These are phyloP conservation scores for Tragelaphus buxtoni DNA, from an alignment of 2,113 vertebrate species.

Conservation along the genomic window DNA sequence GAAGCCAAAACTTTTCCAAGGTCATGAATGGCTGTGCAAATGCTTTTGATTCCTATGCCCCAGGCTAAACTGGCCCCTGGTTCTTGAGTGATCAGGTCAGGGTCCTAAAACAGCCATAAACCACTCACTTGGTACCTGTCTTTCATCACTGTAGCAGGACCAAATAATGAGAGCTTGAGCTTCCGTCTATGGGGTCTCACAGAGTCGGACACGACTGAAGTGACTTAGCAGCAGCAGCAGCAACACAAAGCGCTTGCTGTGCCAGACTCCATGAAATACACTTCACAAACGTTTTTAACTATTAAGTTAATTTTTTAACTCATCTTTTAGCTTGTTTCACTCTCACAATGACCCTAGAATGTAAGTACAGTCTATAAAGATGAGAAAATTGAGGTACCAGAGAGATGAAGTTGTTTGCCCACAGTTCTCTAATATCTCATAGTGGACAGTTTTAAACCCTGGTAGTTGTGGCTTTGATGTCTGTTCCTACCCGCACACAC, in stretches of 20 bases:
- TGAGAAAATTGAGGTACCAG: background rate
- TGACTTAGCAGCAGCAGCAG: no score
- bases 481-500: background rate
- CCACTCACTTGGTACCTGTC: background rate
- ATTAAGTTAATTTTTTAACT: background rate
- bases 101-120: background rate
- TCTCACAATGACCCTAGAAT: background rate
- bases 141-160: rapidly evolving
- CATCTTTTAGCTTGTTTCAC: background rate
- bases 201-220: no score
- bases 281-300: background rate
- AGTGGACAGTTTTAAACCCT: background rate
- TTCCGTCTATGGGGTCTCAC: no score
- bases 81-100: background rate
- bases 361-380: background rate
- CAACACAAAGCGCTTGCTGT: background rate
- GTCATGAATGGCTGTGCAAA: background rate
- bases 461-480: background rate
- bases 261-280: rapidly evolving
- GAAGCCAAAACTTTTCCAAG: slow-evolving; percentile 21
- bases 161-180: background rate
- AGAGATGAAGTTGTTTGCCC: background rate
- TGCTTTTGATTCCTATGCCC: background rate
- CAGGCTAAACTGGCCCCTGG: background rate
- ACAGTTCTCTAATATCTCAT: background rate